These are phyloP conservation scores for Antedon mediterranea DNA, from an alignment of 53 echinoderm and acorn worm genomes.

Conservation along the genomic window DNA sequence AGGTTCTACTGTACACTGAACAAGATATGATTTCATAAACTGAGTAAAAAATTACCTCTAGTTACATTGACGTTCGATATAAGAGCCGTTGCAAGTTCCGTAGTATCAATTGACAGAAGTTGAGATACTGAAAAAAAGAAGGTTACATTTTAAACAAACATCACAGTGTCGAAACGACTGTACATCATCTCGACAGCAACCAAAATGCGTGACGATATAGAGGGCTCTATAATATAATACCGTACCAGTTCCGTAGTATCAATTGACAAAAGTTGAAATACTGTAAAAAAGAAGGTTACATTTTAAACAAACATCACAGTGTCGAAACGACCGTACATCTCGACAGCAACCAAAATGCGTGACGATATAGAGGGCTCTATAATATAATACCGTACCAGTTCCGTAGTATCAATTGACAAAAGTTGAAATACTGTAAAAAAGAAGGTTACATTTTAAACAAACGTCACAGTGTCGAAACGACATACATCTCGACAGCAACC, in stretches of 20 bases:
- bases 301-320: neutral
- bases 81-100: conserved; percentile 58
- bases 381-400: too few species aligned
- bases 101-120: conserved; percentile 55
- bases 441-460: neutral
- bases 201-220: too few species aligned
- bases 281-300: conserved; percentile 17
- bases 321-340: too few species aligned
- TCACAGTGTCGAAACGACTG: too few species aligned
- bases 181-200: too few species aligned
- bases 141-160: neutral
- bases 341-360: too few species aligned
- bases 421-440: conserved; percentile 48
- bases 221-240: too few species aligned
- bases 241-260: conserved; percentile 63
- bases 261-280: conserved; percentile 53
- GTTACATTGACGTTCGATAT: conserved; percentile 64
- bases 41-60: conserved; percentile 66
- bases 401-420: conserved; percentile 55
- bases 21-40: too few species aligned
- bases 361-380: too few species aligned
- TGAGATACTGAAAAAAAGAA: conserved; percentile 42
- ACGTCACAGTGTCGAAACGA: too few species aligned
- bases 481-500: too few species aligned
- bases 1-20: too few species aligned